Evolutionary conservation across 35 echinoderm and acorn worm species (phyloP).

Genomic region (Anneissia japonica): DNA sequence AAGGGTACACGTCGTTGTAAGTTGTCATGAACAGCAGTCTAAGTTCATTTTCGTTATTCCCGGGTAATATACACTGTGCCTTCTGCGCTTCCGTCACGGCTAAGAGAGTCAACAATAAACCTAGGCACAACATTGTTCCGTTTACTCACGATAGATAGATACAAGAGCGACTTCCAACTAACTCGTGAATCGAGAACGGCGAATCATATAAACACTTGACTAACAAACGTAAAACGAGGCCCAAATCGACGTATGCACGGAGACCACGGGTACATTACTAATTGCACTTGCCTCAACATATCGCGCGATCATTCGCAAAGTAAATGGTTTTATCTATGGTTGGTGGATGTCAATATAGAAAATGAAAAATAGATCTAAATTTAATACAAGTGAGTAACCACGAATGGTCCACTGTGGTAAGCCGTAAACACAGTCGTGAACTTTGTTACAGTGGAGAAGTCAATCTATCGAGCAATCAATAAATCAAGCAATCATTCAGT

Average conservation of each 20-base stretch:
- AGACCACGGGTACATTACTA: neutral
- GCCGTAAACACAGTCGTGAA: neutral
- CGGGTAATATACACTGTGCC: neutral
- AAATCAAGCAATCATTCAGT: too few species aligned
- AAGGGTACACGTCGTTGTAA: neutral
- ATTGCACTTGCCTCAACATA: neutral
- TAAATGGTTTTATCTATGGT: neutral
- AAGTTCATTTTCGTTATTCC: neutral
- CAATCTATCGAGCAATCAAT: too few species aligned
- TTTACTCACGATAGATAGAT: neutral
- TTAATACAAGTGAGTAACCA: neutral
- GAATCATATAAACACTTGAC: neutral
- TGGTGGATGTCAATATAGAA: neutral
- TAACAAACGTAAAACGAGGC: neutral
- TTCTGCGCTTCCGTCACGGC: neutral
- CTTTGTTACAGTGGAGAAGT: too few species aligned
- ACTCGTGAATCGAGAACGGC: neutral
- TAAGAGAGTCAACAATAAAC: neutral
- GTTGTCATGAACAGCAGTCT: neutral
- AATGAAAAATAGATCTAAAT: neutral
- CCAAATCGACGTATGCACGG: neutral
- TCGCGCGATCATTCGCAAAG: neutral
- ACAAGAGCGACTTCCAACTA: neutral
- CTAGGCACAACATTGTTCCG: neutral
- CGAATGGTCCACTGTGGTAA: neutral